phyloP scores from a whole-genome alignment of 2,888 invertebrate genomes.

The Leptopilina myrica region DNA sequence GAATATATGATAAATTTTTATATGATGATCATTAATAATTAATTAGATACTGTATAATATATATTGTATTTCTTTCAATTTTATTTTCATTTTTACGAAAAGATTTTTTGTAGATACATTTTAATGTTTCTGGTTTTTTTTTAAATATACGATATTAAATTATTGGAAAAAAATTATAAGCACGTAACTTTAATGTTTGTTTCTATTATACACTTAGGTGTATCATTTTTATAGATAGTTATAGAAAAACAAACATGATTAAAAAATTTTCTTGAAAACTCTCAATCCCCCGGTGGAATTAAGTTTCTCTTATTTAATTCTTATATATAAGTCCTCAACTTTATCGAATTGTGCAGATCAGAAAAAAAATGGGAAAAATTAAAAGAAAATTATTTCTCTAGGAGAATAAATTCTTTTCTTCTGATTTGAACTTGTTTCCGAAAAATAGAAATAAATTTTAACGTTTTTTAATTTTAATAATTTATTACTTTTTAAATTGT shows the following conservation, averaged over 20 bases:
- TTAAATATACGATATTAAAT: too few species aligned
- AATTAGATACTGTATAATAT: too few species aligned
- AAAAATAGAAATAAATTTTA: too few species aligned
- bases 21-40: too few species aligned
- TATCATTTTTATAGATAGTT: not conserved
- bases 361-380: not conserved
- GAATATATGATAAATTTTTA: too few species aligned
- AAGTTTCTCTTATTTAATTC: not conserved
- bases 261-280: constrained; percentile 11
- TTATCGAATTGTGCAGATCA: not conserved
- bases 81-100: too few species aligned
- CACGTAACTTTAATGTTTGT: not conserved
- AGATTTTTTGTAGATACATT: too few species aligned
- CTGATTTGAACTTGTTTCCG: too few species aligned
- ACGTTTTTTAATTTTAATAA: too few species aligned
- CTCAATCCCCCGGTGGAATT: constrained; percentile 1
- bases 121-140: too few species aligned
- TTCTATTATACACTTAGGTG: not conserved
- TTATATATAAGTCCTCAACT: not conserved
- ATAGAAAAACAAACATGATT: not conserved
- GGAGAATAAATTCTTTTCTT: not conserved
- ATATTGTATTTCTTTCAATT: too few species aligned
- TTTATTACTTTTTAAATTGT: too few species aligned
- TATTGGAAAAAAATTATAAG: not conserved
- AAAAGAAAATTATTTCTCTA: not conserved